These are phyloP conservation scores for Lypha dubia DNA, from an alignment of 2,888 invertebrate species.

Conservation along the genomic window DNA sequence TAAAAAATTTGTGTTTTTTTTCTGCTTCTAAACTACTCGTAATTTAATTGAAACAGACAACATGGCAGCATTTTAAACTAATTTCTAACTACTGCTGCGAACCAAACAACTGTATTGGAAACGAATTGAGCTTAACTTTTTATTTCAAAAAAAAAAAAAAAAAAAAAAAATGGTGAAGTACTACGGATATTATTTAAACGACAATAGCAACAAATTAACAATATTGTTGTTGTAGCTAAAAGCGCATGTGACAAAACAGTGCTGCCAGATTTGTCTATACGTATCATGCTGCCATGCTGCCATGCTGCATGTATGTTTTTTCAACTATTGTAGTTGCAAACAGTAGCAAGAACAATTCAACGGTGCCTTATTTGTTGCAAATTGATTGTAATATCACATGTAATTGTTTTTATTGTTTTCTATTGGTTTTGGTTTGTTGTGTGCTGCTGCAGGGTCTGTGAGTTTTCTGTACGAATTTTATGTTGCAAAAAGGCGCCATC, in stretches of 20 bases:
- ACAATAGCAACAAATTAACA: conserved; percentile 62
- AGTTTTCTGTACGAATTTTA: conserved; percentile 36
- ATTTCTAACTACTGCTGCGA: conserved; percentile 61
- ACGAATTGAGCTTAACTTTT: conserved; percentile 34
- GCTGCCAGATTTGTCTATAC: conserved; percentile 73
- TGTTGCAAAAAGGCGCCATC: conserved; percentile 64
- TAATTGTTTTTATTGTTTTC: conserved; percentile 68
- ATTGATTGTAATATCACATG: conserved; percentile 78
- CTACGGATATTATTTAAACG: conserved; percentile 17
- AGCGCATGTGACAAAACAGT: conserved; percentile 74
- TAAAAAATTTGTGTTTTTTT: conserved; percentile 29
- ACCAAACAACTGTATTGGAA: background rate
- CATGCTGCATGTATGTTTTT: conserved; percentile 28
- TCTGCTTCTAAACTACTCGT: conserved; percentile 46
- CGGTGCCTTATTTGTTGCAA: conserved; percentile 81
- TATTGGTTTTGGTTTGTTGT: conserved; percentile 43
- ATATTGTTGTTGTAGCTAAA: conserved; percentile 25
- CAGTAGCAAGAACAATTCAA: conserved; percentile 70
- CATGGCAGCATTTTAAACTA: conserved; percentile 72
- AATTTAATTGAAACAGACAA: conserved; percentile 74
- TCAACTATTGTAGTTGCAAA: conserved; percentile 55
- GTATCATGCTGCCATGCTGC: conserved; percentile 58
- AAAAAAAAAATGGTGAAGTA: conserved; percentile 49
- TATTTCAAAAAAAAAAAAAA: conserved; percentile 29
- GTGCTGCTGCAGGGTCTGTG: conserved; percentile 52